These are phyloP conservation scores for Cremastobaeus sp. DNA, from an alignment of 2,888 invertebrate species.

Conservation along the genomic window DNA sequence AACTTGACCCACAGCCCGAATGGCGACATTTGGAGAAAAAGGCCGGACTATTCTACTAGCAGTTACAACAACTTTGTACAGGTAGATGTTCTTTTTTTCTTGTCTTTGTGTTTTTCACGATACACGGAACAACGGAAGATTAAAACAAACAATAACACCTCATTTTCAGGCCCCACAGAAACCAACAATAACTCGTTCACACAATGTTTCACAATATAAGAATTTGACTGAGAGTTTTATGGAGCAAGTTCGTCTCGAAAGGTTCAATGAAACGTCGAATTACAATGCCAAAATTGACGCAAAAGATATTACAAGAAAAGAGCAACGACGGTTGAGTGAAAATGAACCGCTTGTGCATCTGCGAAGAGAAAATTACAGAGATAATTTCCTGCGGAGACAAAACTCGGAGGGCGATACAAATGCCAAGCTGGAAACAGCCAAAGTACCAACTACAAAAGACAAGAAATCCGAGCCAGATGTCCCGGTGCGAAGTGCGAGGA, in stretches of 20 bases:
- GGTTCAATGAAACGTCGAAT: slow-evolving; percentile 72
- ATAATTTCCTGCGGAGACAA: slow-evolving; percentile 71
- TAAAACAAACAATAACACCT: too few species aligned
- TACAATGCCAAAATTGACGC: slow-evolving; percentile 72
- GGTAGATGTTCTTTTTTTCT: slow-evolving; percentile 23
- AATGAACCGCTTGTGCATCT: slow-evolving; percentile 63
- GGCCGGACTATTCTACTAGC: slow-evolving; percentile 66
- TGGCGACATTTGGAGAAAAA: slow-evolving; percentile 74
- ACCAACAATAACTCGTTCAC: slow-evolving; percentile 70
- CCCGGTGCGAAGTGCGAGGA: slow-evolving; percentile 75
- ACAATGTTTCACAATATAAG: slow-evolving; percentile 73
- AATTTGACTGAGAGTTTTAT: slow-evolving; percentile 70
- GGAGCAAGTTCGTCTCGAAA: slow-evolving; percentile 70
- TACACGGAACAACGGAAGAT: too few species aligned
- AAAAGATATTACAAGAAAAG: slow-evolving; percentile 64
- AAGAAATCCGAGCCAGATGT: slow-evolving; percentile 74
- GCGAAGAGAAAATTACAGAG: slow-evolving; percentile 68
- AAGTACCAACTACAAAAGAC: slow-evolving; percentile 57
- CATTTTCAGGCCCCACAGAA: slow-evolving; percentile 69
- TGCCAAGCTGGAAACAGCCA: slow-evolving; percentile 64
- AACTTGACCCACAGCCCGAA: slow-evolving; percentile 70
- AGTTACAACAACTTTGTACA: slow-evolving; percentile 69
- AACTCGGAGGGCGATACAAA: slow-evolving; percentile 75
- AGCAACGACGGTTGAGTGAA: slow-evolving; percentile 71
- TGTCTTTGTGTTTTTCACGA: too few species aligned